Conservation (phyloP, 1,140 invertebrate species). For the Ostrea edulis region DNA sequence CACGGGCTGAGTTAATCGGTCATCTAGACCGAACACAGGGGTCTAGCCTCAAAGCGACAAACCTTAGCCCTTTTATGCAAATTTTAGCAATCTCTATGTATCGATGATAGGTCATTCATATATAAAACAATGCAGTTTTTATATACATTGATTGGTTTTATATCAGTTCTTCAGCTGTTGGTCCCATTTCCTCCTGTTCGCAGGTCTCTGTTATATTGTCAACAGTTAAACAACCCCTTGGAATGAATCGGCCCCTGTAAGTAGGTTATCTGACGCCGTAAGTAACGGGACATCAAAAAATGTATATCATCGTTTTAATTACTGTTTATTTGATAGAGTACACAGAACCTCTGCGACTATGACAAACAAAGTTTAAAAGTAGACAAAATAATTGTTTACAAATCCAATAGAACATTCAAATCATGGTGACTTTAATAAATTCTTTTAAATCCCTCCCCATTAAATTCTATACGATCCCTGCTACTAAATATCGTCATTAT, state of each 20-base stretch:
- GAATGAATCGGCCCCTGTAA: not conserved
- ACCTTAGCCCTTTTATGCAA: slow-evolving; percentile 17
- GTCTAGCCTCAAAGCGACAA: not conserved
- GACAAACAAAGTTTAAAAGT: slow-evolving; percentile 26
- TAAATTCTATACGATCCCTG: not conserved
- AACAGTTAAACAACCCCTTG: slow-evolving; percentile 22
- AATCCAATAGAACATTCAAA: not conserved
- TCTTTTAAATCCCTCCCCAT: slow-evolving; percentile 21
- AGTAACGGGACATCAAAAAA: not conserved
- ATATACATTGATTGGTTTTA: not conserved
- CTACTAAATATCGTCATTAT: not conserved
- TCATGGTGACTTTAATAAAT: slow-evolving; percentile 28
- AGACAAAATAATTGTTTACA: slow-evolving; percentile 32
- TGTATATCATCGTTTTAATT: not conserved
- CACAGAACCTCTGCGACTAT: slow-evolving; percentile 17
- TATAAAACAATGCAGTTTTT: slow-evolving; percentile 32
- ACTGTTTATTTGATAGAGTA: not conserved
- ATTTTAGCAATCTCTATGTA: not conserved
- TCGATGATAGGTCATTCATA: slow-evolving; percentile 38
- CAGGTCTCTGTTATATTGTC: not conserved
- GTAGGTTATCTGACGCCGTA: not conserved
- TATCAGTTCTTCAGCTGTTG: slow-evolving; percentile 9
- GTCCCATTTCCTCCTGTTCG: not conserved
- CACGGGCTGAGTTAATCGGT: not conserved
- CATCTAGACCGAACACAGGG: slow-evolving; percentile 19